Evolutionary conservation across 2,888 invertebrate species (phyloP).

Genomic region (Tipula helvola): DNA sequence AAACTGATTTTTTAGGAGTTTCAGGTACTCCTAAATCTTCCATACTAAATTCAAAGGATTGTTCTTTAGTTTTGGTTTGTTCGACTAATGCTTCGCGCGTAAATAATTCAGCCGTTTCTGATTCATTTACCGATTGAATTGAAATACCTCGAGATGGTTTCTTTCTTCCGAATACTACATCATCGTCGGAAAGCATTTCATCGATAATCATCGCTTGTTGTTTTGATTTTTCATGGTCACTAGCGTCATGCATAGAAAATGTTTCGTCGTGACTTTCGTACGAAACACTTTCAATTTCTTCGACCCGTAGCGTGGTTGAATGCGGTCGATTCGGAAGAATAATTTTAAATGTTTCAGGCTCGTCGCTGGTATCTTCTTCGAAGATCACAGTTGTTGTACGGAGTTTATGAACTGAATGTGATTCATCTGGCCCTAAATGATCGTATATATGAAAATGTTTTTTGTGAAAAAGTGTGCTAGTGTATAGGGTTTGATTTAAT

Average conservation of each 20-base stretch:
- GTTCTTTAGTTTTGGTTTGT: background rate
- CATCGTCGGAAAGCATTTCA: slow-evolving; percentile 38
- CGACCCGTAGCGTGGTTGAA: slow-evolving; percentile 42
- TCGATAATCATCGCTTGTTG: slow-evolving; percentile 35
- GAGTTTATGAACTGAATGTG: slow-evolving; percentile 52
- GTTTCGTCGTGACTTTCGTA: slow-evolving; percentile 14
- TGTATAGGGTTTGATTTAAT: background rate
- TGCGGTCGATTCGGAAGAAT: slow-evolving; percentile 40
- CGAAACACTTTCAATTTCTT: slow-evolving; percentile 39
- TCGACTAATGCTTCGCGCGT: background rate
- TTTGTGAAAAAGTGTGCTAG: background rate
- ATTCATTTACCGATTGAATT: slow-evolving; percentile 50
- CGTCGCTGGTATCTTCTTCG: slow-evolving; percentile 34
- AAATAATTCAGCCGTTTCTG: background rate
- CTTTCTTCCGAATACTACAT: background rate
- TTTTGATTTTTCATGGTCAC: background rate
- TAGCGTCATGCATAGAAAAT: slow-evolving; percentile 9
- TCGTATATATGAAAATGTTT: slow-evolving; percentile 33
- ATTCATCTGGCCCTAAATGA: slow-evolving; percentile 49
- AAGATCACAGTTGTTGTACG: slow-evolving; percentile 46
- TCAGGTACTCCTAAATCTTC: background rate
- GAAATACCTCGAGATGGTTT: slow-evolving; percentile 40
- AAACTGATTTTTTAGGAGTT: background rate
- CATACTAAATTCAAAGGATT: background rate
- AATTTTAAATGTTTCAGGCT: slow-evolving; percentile 28